phyloP scores from a whole-genome alignment of 2,113 vertebrate species.

The Chaenocephalus aceratus region DNA sequence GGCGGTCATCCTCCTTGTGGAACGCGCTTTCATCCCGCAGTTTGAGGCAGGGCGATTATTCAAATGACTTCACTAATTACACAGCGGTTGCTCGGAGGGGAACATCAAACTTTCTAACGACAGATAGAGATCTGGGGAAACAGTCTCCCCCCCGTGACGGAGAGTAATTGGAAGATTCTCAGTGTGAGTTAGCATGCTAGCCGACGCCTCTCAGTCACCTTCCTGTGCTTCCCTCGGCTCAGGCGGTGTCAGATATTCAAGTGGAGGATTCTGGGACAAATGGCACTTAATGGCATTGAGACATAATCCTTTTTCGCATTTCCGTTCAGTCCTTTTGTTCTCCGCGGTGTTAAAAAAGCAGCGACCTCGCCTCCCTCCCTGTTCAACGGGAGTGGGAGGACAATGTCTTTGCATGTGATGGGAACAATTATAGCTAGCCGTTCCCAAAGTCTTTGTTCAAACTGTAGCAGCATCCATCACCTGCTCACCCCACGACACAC shows the following conservation, averaged over 20 bases:
- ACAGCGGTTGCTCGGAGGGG: too few relatives aligned
- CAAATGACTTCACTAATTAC: too few relatives aligned
- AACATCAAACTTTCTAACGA: too few relatives aligned
- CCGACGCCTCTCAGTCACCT: constrained; percentile 25
- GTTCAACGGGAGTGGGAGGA: not conserved
- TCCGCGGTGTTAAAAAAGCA: not conserved
- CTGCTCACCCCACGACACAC: not conserved
- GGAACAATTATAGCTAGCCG: too few relatives aligned
- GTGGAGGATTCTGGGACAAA: constrained; percentile 5
- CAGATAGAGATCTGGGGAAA: too few relatives aligned
- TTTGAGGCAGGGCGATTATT: too few relatives aligned
- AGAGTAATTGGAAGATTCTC: not conserved
- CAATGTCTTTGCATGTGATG: too few relatives aligned
- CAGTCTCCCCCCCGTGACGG: too few relatives aligned
- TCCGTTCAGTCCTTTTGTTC: not conserved
- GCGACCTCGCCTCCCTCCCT: not conserved
- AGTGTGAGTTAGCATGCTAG: constrained; percentile 13
- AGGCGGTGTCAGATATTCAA: constrained; percentile 2
- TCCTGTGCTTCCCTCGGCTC: constrained; percentile 10
- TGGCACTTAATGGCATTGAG: not conserved
- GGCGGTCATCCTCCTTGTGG: too few relatives aligned
- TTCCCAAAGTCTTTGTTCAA: not conserved
- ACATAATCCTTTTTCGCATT: not conserved
- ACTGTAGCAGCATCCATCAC: not conserved
- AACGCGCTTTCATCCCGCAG: too few relatives aligned